Evolutionary conservation across 2,797 vertebrate genomes (phyloP), one percentile per base, ranked within the genome.

Genomic region (Semotilus atromaculatus): DNA sequence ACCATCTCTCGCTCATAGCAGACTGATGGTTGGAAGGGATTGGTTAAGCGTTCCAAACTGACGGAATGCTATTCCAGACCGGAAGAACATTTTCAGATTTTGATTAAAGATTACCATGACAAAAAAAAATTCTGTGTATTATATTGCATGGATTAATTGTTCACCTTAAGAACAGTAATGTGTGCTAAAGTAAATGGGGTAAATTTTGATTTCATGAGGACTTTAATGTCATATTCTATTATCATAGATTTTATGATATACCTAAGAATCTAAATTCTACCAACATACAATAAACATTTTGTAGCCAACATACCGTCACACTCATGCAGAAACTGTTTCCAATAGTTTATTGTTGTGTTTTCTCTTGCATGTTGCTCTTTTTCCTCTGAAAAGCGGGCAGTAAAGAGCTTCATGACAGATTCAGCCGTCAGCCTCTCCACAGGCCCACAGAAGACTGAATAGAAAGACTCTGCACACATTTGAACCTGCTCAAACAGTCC

Each of bases 401-500:
- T 93, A 89, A 97, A 98, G 70, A 97, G 93, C 79, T 93, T 89
- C 71, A 85, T 85, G 82, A 98, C 3, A 2, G 45, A 88, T 91
- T 95, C 91, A 1, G 96, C 95, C 1, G 96, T 95, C 86, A 97
- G 93, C 70, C 48, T 94, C 78, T 92, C 92, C 0, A 91, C 89
- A 64, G 93, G 92, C 40, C 94, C 85, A 86, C 97, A 98, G 62
- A 99, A 95, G 73, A 97, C 72, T 1, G 89, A 51, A 87, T 53
- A 93, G 91, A 98, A 98, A 0, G 77, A 89, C 3, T 95, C 90
- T 0, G 97, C 96, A 64, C 96, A 95, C 82, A 91, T 93, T 89
- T 97, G 96, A 88, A 98, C 96, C 93, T 96, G 96, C 85, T 98
- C 95, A 83, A 98, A 95, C 81, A 98, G 93, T 3, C 96, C 97